Evolutionary conservation across 2,888 invertebrate genomes (phyloP).

Genomic region (Ophioninae sp.): DNA sequence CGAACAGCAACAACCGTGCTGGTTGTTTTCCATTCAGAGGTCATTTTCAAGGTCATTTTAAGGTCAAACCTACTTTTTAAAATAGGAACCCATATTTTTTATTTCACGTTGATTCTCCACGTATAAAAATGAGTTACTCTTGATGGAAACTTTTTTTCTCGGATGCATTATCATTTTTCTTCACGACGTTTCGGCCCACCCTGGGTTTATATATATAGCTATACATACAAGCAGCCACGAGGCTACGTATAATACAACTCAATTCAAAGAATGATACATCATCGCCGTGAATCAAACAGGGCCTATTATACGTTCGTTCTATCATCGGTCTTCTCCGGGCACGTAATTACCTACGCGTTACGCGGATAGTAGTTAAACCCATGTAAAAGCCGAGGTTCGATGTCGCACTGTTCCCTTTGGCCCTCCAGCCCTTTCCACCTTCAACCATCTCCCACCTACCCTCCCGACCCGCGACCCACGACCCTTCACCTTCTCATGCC

Average conservation of each 20-base stretch:
- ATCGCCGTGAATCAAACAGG: neutral
- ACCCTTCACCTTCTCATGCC: conserved; percentile 8
- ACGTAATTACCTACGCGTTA: conserved; percentile 1
- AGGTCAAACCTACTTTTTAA: neutral
- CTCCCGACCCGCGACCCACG: neutral
- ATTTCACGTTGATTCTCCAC: neutral
- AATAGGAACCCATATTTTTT: neutral
- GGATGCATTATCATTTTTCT: neutral
- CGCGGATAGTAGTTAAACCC: neutral
- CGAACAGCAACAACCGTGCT: neutral
- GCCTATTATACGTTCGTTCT: neutral
- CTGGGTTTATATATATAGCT: neutral
- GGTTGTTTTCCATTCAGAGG: neutral
- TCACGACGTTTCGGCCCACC: neutral
- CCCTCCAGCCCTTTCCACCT: neutral
- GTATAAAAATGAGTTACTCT: neutral
- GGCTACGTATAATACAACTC: neutral
- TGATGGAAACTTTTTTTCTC: neutral
- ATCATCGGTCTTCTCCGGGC: neutral
- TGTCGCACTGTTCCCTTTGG: neutral
- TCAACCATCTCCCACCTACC: neutral
- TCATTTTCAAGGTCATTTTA: neutral
- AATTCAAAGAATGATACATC: neutral
- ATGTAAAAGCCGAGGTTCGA: neutral
- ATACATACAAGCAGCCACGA: neutral